Conservation (phyloP, 2,797 vertebrate genomes). For the Pseudomugil gertrudae region DNA sequence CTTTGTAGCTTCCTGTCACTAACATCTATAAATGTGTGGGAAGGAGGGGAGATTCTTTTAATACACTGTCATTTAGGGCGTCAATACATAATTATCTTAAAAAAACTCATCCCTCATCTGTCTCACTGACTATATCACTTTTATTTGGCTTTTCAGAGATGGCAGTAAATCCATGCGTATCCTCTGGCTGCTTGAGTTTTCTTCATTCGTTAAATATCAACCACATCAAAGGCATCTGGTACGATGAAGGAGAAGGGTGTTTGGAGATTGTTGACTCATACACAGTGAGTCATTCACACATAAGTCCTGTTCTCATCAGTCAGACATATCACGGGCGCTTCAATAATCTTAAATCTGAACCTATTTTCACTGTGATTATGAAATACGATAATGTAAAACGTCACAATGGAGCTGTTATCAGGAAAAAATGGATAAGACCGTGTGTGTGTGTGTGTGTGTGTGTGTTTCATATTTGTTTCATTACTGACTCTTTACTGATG, state of each 20-base stretch:
- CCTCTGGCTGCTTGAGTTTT: slow-evolving; percentile 11
- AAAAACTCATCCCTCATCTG: background rate
- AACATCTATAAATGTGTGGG: background rate
- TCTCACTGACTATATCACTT: slow-evolving; percentile 13
- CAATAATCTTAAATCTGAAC: slow-evolving; percentile 5
- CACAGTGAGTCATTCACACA: slow-evolving; percentile 3
- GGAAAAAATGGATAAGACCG: slow-evolving; percentile 13
- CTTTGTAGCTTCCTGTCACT: slow-evolving; percentile 22
- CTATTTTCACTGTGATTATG: background rate
- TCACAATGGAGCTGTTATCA: slow-evolving; percentile 12
- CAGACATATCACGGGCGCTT: slow-evolving; percentile 14
- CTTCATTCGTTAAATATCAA: slow-evolving; percentile 39
- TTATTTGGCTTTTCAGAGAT: slow-evolving; percentile 8
- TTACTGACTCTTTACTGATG: slow-evolving; percentile 3
- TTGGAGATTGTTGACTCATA: slow-evolving; percentile 41
- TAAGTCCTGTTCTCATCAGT: slow-evolving; percentile 8
- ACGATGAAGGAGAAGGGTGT: slow-evolving; percentile 41
- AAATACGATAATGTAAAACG: slow-evolving; percentile 17
- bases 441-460: slow-evolving; percentile 13
- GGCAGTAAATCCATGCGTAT: background rate
- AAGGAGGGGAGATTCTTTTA: background rate
- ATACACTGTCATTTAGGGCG: background rate
- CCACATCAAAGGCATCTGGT: slow-evolving; percentile 47
- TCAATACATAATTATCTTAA: background rate
- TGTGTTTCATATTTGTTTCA: slow-evolving; percentile 6